phyloP scores from a whole-genome alignment of 2,113 vertebrate species.

The Leptodactylus fuscus region DNA sequence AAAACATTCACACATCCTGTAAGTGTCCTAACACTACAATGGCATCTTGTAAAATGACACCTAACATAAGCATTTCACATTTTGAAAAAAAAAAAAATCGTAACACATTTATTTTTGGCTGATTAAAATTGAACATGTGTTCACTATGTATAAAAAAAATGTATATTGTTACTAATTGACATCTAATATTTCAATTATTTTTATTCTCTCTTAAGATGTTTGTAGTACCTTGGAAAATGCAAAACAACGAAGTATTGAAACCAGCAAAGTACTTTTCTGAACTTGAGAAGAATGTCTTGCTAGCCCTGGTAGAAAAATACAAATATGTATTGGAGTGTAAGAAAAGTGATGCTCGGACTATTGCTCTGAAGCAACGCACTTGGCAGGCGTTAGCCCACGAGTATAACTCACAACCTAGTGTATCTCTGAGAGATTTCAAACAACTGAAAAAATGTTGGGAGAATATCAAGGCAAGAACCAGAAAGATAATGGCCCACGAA shows the following conservation, averaged over 20 bases:
- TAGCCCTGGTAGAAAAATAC: conserved; percentile 81
- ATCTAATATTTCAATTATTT: too few species aligned
- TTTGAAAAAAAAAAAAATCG: too few species aligned
- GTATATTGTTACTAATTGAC: too few species aligned
- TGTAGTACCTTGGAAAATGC: conserved; percentile 78
- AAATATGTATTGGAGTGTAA: conserved; percentile 83
- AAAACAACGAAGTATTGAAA: conserved; percentile 84
- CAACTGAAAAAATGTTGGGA: conserved; percentile 86
- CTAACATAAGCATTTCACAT: too few species aligned
- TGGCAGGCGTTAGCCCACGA: conserved; percentile 82
- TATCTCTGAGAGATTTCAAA: conserved; percentile 81
- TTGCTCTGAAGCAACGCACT: conserved; percentile 81
- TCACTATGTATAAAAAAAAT: too few species aligned
- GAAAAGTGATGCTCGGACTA: conserved; percentile 81
- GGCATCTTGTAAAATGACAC: too few species aligned
- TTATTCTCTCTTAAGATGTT: conserved; percentile 70
- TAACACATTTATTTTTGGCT: too few species aligned
- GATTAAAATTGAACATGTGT: too few species aligned
- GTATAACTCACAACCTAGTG: conserved; percentile 81
- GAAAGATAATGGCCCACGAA: conserved; percentile 85
- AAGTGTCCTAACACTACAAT: too few species aligned
- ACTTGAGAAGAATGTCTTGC: conserved; percentile 82
- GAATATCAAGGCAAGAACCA: conserved; percentile 85
- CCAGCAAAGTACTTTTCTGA: conserved; percentile 85
- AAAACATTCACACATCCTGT: too few species aligned